Base-by-base conservation (phyloP, 2,888 invertebrate species). In the Ormyrus labotus region DNA sequence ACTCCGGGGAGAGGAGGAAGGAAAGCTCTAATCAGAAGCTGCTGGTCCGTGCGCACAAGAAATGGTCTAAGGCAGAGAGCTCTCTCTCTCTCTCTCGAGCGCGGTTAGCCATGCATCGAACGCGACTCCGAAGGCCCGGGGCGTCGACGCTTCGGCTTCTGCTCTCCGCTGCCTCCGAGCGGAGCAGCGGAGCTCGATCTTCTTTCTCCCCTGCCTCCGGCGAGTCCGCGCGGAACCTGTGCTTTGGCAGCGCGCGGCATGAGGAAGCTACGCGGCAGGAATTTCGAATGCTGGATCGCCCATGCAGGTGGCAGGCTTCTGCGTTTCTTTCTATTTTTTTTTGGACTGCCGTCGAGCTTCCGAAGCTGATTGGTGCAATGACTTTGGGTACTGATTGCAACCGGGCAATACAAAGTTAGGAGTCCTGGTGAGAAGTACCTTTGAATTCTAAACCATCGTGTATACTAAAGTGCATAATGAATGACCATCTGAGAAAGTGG, bases 81-180 rank as follows among this genome's bases (percentile, higher is more conserved):
- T 13, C 13, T 13, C 34, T 19, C 19, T 34, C 34, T 4, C 34
- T 19, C 19, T 34, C 34, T 4, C 34, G 34, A 34, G 81, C 78
- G 82, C 70, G 78, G 70, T 81, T 82, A 79, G 75, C 80, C 80
- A 81, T 83, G 80, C 82, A 76, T 34, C 34, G 34, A 34, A 34
- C 4, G 3, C 83, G 71, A 80, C 82, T 64, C 61, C 9, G 1
- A 34, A 11, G 7, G 70, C 77, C 64, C 57, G 64, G 10, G 77
- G 70, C 77, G 77, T 71, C 58, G 50, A 64, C 70, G 55, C 10
- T 6, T 34, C 34, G 34, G 34, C 34, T 34, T 34, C 34, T 34
- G 34, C 34, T 34, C 34, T 34, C 4, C 34, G 34, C 34, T 34
- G 34, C 34, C 34, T 34, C 3, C 34, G 34, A 34, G 34, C 34